Percentiles rank a stretch among this genome's conserved stretches.
These are phyloP conservation scores for Lysiphlebus fabarum DNA, from an alignment of 1,140 invertebrate species.

Conservation along the genomic window DNA sequence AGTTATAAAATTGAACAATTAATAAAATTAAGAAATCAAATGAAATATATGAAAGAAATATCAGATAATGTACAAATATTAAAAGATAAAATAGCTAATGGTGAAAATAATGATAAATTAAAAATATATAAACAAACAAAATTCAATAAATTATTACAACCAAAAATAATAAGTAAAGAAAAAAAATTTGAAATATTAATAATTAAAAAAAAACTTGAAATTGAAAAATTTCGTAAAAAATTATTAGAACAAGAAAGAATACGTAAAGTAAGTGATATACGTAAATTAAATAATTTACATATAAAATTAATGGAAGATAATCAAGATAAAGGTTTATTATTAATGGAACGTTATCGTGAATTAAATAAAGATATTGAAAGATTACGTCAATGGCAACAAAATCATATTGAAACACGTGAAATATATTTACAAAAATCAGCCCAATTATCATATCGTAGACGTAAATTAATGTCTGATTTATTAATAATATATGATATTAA, in stretches of 20 bases:
- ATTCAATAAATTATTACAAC: conserved; percentile 56
- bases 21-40: conserved; percentile 51
- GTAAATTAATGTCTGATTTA: conserved; percentile 64
- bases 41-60: conserved; percentile 47
- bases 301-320: conserved; percentile 50
- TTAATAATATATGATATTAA: conserved; percentile 62
- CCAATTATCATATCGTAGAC: conserved; percentile 61
- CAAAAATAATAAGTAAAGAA: conserved; percentile 53
- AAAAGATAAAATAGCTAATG: conserved; percentile 43
- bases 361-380: conserved; percentile 62
- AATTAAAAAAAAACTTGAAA: conserved; percentile 59
- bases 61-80: conserved; percentile 43
- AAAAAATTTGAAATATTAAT: conserved; percentile 53
- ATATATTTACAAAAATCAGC: conserved; percentile 59
- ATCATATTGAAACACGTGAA: conserved; percentile 59
- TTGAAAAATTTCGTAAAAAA: conserved; percentile 58
- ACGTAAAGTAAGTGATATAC: conserved; percentile 56
- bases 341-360: conserved; percentile 60
- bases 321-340: conserved; percentile 54
- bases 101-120: conserved; percentile 45
- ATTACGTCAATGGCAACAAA: conserved; percentile 59
- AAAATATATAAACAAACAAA: conserved; percentile 51
- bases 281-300: conserved; percentile 51
- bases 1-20: conserved; percentile 76
- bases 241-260: conserved; percentile 59